These are phyloP conservation scores for Microcebus murinus DNA, from an alignment of 2,113 vertebrate species.

Conservation along the genomic window DNA sequence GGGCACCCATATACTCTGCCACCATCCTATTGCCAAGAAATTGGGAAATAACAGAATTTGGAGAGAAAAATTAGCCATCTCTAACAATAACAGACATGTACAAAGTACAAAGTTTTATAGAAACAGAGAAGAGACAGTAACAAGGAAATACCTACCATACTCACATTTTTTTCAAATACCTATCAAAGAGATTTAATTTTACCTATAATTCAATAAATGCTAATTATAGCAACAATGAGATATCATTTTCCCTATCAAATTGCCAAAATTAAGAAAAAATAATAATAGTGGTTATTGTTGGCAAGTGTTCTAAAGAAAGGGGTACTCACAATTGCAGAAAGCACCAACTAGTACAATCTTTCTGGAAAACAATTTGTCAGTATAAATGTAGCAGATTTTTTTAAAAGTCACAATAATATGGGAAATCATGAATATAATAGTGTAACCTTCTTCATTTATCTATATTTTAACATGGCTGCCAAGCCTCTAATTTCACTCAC, in stretches of 20 bases:
- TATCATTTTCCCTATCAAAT: background rate
- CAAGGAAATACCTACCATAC: background rate
- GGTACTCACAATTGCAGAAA: background rate
- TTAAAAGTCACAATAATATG: background rate
- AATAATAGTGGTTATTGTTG: background rate
- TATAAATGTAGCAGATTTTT: background rate
- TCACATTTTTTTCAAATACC: constrained; percentile 9
- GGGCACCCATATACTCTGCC: background rate
- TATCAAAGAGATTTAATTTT: constrained; percentile 7
- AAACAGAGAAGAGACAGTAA: background rate
- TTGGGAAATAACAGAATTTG: background rate
- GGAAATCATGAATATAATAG: background rate
- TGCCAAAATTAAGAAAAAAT: constrained; percentile 8
- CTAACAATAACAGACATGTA: background rate
- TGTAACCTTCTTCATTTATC: background rate
- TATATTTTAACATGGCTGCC: background rate
- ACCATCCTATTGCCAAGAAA: background rate
- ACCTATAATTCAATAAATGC: background rate
- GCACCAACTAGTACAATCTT: background rate
- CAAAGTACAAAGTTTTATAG: background rate
- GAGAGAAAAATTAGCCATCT: background rate
- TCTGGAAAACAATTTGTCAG: background rate
- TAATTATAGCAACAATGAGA: background rate
- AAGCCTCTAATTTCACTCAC: background rate
- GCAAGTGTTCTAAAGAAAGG: background rate